These are phyloP conservation scores for Microcebus griseorufus DNA, from an alignment of 2,113 vertebrate species.

Conservation along the genomic window DNA sequence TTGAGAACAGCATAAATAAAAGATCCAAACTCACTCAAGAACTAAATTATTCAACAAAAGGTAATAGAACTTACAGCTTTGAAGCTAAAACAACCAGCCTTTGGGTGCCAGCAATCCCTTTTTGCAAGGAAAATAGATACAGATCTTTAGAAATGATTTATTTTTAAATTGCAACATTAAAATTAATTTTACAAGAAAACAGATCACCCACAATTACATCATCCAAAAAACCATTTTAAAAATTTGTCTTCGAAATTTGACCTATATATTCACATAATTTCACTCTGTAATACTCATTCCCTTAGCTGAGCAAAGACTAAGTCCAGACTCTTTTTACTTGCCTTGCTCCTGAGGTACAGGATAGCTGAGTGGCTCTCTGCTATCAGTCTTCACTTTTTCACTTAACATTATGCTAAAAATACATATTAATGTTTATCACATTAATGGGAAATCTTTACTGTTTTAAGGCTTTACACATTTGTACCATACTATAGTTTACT, in stretches of 20 bases:
- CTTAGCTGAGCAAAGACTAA: not conserved
- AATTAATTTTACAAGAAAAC: conserved; percentile 44
- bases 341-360: not conserved
- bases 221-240: not conserved
- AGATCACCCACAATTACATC: not conserved
- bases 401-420: not conserved
- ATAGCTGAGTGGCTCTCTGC: not conserved
- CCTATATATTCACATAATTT: conserved; percentile 11
- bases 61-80: conserved; percentile 49
- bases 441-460: not conserved
- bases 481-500: not conserved
- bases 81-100: conserved; percentile 14
- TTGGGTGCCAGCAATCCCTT: not conserved
- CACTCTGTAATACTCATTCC: not conserved
- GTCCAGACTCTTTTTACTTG: not conserved
- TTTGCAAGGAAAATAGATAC: conserved; percentile 36
- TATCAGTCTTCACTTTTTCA: not conserved
- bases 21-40: conserved; percentile 67
- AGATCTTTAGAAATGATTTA: conserved; percentile 12
- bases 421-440: not conserved
- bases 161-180: conserved; percentile 50
- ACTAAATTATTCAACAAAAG: conserved; percentile 73
- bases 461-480: not conserved
- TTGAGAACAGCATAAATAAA: conserved; percentile 70
- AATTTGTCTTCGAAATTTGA: not conserved